Base-by-base conservation (phyloP, 1,140 invertebrate genomes). In the Oryctes rhinoceros region DNA sequence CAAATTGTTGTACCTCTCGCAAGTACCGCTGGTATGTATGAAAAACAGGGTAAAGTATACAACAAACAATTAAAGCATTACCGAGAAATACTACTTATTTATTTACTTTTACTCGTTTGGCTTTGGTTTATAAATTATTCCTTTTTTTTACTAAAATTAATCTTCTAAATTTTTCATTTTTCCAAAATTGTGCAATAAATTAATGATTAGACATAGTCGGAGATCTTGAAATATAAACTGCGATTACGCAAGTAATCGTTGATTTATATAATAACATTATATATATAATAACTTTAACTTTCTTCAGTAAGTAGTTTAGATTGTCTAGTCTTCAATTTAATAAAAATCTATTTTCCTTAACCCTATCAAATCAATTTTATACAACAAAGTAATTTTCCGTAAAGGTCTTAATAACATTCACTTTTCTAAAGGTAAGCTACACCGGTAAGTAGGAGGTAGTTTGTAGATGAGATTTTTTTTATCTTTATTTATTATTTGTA, bases 1-100 rank as follows among this genome's bases (percentile, higher is more conserved):
- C 89, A 90, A 89, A 87, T 88, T 90, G 84, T 88, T 90, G 85
- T 90, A 90, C 87, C 87, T 90, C 84, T 90, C 89, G 78, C 89
- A 91, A 90, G 88, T 90, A 80, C 87, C 88, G 79, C 83, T 90
- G 90, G 89, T 90, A 90, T 89, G 89, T 90, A 86, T 88, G 11
- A 71, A 71, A 71, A 71, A 71, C 20, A 35, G 65, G 65, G 65
- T 71, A 71, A 71, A 71, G 65, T 71, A 71, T 71, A 59, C 35
- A 71, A 35, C 1, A 44, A 71, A n/a, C 24, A 71, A 11, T 71
- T 71, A 71, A 71, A 71, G 35, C 15, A 18, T 59, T 71, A 35
- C 10, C 20, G 37, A 71, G n/a, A 13, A 71, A 15, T 35, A 37
- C 65, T 71, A 30, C 24, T 71, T 71, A 18, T 7, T 62, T 62